Percentiles rank a stretch among this genome's conserved stretches.
Conservation (phyloP, 2,797 vertebrate species). For the Monodelphis domestica region DNA sequence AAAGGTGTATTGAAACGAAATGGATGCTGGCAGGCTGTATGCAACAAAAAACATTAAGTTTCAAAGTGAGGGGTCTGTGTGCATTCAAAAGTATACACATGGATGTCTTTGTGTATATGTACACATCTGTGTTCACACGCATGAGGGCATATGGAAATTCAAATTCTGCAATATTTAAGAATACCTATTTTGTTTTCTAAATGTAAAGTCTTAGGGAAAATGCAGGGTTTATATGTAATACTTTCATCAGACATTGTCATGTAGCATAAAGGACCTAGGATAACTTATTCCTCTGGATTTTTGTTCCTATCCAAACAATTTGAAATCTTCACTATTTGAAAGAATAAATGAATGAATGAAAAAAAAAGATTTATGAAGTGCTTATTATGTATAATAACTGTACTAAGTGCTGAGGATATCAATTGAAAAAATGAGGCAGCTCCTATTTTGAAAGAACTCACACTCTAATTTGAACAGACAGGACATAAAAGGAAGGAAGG, state of each 20-base stretch:
- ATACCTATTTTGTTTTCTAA: not conserved
- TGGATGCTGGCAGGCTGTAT: not conserved
- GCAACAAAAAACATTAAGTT: slow-evolving; percentile 4
- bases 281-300: not conserved
- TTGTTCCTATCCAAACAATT: not conserved
- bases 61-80: slow-evolving; percentile 8
- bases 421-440: not conserved
- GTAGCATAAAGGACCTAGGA: not conserved
- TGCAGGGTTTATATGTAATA: not conserved
- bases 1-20: slow-evolving; percentile 61
- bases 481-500: not conserved
- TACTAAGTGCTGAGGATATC: not conserved
- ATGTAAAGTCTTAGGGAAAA: not conserved
- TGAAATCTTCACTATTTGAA: not conserved
- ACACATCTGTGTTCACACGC: not conserved
- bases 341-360: not conserved
- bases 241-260: not conserved
- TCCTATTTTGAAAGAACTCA: not conserved
- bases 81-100: not conserved
- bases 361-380: not conserved
- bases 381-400: not conserved
- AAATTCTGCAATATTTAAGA: not conserved
- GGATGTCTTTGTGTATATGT: not conserved
- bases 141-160: not conserved
- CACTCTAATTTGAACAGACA: not conserved